These are phyloP conservation scores for Petaurus breviceps DNA, from an alignment of 2,113 vertebrate species.

Conservation along the genomic window DNA sequence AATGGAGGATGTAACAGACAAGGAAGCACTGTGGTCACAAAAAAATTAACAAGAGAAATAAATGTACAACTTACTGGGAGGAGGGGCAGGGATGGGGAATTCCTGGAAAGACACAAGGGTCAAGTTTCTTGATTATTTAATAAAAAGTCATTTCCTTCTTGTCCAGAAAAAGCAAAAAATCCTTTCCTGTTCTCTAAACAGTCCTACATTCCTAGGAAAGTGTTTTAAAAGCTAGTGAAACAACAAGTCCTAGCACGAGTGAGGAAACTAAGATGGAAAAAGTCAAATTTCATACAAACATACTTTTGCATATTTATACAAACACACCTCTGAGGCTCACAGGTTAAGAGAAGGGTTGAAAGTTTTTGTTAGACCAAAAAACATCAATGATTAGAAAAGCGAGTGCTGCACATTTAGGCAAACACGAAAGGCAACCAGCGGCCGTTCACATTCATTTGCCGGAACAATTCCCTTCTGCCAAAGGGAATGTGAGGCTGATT, in stretches of 20 bases:
- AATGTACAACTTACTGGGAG: constrained; percentile 28
- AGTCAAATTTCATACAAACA: constrained; percentile 38
- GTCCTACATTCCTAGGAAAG: constrained; percentile 5
- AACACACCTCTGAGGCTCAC: neutral
- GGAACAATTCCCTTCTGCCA: neutral
- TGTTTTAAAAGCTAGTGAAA: constrained; percentile 35
- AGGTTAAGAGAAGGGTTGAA: neutral
- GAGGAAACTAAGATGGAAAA: constrained; percentile 6
- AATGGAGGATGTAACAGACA: neutral
- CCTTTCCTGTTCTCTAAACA: constrained; percentile 19
- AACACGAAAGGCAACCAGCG: neutral
- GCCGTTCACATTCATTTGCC: neutral
- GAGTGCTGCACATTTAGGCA: neutral
- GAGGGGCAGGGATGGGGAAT: neutral
- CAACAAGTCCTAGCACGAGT: constrained; percentile 22
- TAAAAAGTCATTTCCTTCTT: constrained; percentile 6
- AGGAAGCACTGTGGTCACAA: constrained; percentile 22
- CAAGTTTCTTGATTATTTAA: constrained; percentile 21
- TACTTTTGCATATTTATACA: neutral
- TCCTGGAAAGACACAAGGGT: constrained; percentile 25
- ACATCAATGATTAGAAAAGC: neutral
- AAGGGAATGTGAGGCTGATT: neutral
- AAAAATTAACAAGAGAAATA: constrained; percentile 17
- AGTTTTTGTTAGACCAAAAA: constrained; percentile 3
- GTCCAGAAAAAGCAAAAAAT: constrained; percentile 28